Conservation (phyloP, 2,797 vertebrate species). For the Smutsia gigantea region DNA sequence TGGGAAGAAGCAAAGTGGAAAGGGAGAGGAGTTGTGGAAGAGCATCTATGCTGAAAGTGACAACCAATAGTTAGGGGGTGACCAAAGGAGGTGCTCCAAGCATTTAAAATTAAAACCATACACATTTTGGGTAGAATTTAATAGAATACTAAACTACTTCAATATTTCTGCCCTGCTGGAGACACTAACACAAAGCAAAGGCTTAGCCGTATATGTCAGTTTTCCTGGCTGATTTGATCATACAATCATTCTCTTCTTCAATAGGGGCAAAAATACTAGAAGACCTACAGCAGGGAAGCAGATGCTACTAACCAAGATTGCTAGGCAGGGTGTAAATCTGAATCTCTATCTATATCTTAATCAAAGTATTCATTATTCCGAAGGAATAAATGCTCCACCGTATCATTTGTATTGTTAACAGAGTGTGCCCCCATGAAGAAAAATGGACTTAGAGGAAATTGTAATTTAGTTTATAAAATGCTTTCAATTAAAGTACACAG, state of each 20-base stretch:
- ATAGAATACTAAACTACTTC: background rate
- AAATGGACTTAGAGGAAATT: background rate
- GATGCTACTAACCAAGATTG: background rate
- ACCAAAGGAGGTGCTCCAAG: background rate
- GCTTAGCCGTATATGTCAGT: background rate
- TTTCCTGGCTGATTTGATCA: background rate
- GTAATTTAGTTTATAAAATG: constrained; percentile 9
- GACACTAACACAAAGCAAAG: background rate
- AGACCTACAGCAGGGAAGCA: background rate
- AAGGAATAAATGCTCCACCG: background rate
- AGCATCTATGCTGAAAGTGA: background rate
- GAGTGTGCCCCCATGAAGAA: background rate
- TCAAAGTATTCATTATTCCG: background rate
- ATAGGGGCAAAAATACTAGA: background rate
- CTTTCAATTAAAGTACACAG: background rate
- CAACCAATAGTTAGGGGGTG: background rate
- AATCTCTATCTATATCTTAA: background rate
- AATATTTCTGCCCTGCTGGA: background rate
- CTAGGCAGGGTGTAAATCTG: background rate
- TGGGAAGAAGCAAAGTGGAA: background rate
- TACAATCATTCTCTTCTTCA: background rate
- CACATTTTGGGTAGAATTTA: background rate
- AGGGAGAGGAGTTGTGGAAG: background rate
- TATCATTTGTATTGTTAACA: background rate
- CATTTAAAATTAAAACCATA: background rate